phyloP scores from a whole-genome alignment of 2,113 vertebrate species.

The Eretmochelys imbricata region DNA sequence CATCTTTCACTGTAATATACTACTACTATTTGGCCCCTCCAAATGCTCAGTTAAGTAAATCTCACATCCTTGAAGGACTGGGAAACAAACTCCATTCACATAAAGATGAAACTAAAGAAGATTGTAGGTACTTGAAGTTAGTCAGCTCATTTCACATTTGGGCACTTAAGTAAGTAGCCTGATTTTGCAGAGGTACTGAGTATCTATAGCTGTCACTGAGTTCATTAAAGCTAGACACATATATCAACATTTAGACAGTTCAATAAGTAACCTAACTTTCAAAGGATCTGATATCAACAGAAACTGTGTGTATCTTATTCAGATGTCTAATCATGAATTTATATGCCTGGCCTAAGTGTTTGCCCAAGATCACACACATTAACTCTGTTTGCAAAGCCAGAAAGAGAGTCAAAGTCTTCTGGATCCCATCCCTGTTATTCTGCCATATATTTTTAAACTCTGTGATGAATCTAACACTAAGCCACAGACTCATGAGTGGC shows the following conservation, averaged over 20 bases:
- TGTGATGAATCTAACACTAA: neutral
- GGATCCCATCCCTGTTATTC: neutral
- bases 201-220: neutral
- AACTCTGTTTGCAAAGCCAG: neutral
- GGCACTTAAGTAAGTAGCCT: neutral
- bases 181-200: neutral
- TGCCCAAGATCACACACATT: neutral
- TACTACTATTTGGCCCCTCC: neutral
- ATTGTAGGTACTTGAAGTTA: neutral
- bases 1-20: neutral
- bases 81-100: neutral
- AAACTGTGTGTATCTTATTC: neutral
- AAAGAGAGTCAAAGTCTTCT: neutral
- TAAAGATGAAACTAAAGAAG: neutral
- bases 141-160: slow-evolving; percentile 11
- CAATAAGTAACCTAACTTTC: neutral
- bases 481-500: neutral
- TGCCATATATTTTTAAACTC: neutral
- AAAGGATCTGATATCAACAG: neutral
- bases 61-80: neutral
- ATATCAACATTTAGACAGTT: neutral
- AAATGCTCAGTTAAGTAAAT: neutral
- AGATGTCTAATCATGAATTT: neutral
- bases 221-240: neutral
- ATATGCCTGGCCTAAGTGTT: neutral